Conservation (phyloP, 2,888 invertebrate species). For the Rhagophthalmus giganteus region DNA sequence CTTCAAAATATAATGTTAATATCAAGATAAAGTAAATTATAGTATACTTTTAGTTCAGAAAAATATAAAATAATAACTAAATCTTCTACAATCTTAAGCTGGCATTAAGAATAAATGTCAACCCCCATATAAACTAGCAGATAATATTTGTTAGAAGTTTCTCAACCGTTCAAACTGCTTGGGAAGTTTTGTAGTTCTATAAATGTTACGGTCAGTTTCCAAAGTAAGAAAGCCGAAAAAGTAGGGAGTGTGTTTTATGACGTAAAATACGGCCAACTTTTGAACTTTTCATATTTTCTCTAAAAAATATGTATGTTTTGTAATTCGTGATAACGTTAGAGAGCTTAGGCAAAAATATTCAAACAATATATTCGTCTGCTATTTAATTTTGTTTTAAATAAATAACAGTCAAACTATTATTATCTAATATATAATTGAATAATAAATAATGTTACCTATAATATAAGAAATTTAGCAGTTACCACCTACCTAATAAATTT, state of each 20-base stretch:
- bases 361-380: too few species aligned
- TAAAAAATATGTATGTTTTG: conserved; percentile 29
- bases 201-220: conserved; percentile 44
- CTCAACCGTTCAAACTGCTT: conserved; percentile 29
- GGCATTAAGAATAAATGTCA: conserved; percentile 16
- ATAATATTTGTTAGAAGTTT: conserved; percentile 29
- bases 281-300: conserved; percentile 41
- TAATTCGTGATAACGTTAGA: too few species aligned
- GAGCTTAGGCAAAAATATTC: too few species aligned
- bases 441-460: too few species aligned
- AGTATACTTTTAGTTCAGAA: not conserved
- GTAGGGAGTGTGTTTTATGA: conserved; percentile 43
- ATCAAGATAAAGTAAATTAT: too few species aligned
- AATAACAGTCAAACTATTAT: too few species aligned
- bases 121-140: conserved; percentile 20
- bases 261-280: conserved; percentile 38
- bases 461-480: too few species aligned
- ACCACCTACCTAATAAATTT: too few species aligned
- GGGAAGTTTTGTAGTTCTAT: conserved; percentile 33
- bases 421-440: too few species aligned
- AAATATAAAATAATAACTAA: not conserved
- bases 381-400: too few species aligned
- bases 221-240: conserved; percentile 31
- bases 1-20: too few species aligned
- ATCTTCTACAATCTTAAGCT: not conserved